Conservation (phyloP, 2,797 vertebrate species). For the Aselliscus stoliczkanus region DNA sequence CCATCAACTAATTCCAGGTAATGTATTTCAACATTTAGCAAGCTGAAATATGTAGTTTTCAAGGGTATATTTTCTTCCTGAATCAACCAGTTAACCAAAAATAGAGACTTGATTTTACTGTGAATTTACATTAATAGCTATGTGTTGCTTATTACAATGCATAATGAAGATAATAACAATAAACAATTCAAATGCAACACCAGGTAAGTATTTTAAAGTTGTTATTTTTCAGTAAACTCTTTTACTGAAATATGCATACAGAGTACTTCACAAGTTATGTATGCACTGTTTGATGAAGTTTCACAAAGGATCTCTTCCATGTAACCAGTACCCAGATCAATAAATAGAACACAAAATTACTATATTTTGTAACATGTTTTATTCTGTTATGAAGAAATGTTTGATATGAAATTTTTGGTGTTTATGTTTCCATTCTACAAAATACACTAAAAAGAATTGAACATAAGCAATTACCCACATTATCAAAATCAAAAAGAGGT, state of each 20-base stretch:
- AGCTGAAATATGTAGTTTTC: background rate
- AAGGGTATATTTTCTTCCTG: background rate
- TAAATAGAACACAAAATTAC: background rate
- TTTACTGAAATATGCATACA: background rate
- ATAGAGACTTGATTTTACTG: background rate
- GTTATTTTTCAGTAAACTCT: background rate
- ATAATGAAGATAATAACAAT: background rate
- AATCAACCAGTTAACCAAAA: background rate
- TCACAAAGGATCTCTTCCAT: background rate
- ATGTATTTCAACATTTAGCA: background rate
- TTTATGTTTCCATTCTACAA: slow-evolving; percentile 8
- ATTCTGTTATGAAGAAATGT: background rate
- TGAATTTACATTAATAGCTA: background rate
- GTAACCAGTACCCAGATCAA: background rate
- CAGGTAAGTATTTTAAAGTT: background rate
- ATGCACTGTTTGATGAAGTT: background rate
- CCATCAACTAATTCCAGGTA: background rate
- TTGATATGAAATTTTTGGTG: background rate
- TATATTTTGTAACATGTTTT: background rate
- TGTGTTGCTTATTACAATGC: background rate
- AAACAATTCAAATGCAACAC: background rate
- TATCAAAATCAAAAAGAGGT: background rate
- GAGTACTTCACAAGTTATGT: background rate
- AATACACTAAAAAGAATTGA: background rate
- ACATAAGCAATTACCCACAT: background rate